phyloP scores from a whole-genome alignment of 1,140 invertebrate genomes.

The Caenorhabditis brenneri region DNA sequence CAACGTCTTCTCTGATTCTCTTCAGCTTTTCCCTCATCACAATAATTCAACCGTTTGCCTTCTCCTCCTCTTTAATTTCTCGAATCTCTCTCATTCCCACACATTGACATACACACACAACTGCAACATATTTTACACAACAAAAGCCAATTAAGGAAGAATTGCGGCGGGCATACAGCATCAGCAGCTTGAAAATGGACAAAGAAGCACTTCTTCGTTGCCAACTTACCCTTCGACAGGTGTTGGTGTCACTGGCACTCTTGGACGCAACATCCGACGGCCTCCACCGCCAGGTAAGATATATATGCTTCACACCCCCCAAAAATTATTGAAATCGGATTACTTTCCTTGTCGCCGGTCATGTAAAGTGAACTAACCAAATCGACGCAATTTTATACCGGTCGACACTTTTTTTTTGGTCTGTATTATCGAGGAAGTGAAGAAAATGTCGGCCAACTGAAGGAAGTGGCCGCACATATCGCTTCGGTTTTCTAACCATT shows the following conservation, averaged over 20 bases:
- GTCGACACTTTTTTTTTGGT: conserved; percentile 1
- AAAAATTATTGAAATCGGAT: conserved; percentile 24
- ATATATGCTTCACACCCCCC: background rate
- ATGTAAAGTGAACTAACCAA: background rate
- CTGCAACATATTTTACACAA: conserved; percentile 43
- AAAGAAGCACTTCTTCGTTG: conserved; percentile 40
- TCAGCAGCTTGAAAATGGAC: conserved; percentile 37
- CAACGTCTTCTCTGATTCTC: background rate
- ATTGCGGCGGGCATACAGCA: conserved; percentile 28
- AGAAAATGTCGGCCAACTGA: conserved; percentile 19
- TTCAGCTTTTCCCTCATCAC: background rate
- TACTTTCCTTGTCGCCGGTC: conserved; percentile 6
- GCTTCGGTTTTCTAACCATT: background rate
- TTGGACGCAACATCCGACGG: conserved; percentile 14
- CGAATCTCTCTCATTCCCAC: background rate
- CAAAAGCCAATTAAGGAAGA: conserved; percentile 42
- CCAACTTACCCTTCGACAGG: conserved; percentile 24
- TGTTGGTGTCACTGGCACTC: conserved; percentile 38
- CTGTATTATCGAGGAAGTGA: conserved; percentile 1
- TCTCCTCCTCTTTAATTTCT: background rate
- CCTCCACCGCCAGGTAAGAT: conserved; percentile 30
- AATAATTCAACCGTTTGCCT: background rate
- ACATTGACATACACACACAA: background rate
- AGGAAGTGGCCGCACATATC: conserved; percentile 12
- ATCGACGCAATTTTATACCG: conserved; percentile 10